phyloP scores from a whole-genome alignment of 2,888 invertebrate species.

The Agonopterix heracliana region DNA sequence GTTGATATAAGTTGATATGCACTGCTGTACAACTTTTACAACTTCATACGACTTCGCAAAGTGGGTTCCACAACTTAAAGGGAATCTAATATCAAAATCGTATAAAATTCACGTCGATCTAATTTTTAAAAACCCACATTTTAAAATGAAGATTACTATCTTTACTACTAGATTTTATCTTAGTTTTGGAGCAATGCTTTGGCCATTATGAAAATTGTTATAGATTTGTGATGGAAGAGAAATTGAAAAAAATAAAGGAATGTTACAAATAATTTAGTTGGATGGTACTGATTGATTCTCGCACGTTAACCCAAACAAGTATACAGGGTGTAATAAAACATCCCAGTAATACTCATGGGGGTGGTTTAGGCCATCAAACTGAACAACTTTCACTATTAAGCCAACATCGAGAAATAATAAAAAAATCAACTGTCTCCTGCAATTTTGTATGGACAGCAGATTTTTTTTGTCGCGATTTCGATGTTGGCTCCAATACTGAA shows the following conservation, averaged over 20 bases:
- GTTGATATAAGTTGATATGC: slow-evolving; percentile 52
- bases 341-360: too few species aligned
- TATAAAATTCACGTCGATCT: slow-evolving; percentile 32
- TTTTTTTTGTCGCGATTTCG: too few species aligned
- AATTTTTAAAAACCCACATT: slow-evolving; percentile 20
- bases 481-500: too few species aligned
- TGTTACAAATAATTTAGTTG: not conserved
- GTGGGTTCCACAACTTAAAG: slow-evolving; percentile 8
- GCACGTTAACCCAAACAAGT: too few species aligned
- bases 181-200: slow-evolving; percentile 25
- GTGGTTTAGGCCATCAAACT: too few species aligned
- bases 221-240: too few species aligned
- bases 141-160: slow-evolving; percentile 5
- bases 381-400: too few species aligned
- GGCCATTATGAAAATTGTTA: not conserved
- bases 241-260: too few species aligned
- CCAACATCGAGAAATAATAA: too few species aligned
- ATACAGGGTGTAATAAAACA: too few species aligned
- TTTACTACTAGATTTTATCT: slow-evolving; percentile 1
- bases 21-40: slow-evolving; percentile 26
- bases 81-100: slow-evolving; percentile 46
- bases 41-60: slow-evolving; percentile 9
- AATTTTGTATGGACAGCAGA: too few species aligned
- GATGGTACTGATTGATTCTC: not conserved
- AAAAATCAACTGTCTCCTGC: too few species aligned